Base-by-base conservation (phyloP, 2,113 vertebrate species). In the Muscicapa adusta region DNA sequence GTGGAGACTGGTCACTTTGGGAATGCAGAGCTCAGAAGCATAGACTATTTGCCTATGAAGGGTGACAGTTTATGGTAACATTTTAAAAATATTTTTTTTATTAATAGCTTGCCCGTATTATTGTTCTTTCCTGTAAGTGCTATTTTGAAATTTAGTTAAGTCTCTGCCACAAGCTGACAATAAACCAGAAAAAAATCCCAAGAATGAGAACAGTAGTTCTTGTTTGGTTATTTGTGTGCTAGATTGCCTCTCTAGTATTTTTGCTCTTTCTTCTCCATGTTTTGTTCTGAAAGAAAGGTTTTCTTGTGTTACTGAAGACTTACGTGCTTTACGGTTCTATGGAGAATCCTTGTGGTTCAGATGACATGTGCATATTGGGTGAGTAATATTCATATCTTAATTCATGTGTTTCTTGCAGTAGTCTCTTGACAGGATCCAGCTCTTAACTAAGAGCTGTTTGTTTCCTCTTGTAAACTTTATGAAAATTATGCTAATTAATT, bases 401-500 rank as follows among this genome's bases (percentile, higher is more conserved):
- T 87, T 68, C 29, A 28, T 62, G 10, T 61, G 8, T 71, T 90
- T 88, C 22, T 86, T 91, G 36, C 42, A 47, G 29, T 58, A 47
- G 33, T 72, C 14, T 78, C 19, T 28, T 83, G 54, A 33, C 33
- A 40, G 26, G 18, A 85, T 93, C 62, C n/a, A 26, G 16, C 60
- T 82, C n/a, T 89, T 82, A 89, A 71, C 28, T 79, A 50, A 79
- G 51, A 76, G 31, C 88, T 84, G 25, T 71, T 91, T 70, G n/a
- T 51, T 85, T 85, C 33, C 31, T 90, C 9, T 65, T 67, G 15
- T 63, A 82, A 91, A 78, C 57, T 87, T 84, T 38, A 92, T 36
- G 42, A 76, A 90, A 91, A 86, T 92, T 79, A 73, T 73, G 33
- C 22, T 61, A 81, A 92, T 91, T 93, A 89, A 65, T 88, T 80